Evolutionary conservation across 2,113 vertebrate genomes (phyloP).

Genomic region (Balaenoptera acutorostrata): DNA sequence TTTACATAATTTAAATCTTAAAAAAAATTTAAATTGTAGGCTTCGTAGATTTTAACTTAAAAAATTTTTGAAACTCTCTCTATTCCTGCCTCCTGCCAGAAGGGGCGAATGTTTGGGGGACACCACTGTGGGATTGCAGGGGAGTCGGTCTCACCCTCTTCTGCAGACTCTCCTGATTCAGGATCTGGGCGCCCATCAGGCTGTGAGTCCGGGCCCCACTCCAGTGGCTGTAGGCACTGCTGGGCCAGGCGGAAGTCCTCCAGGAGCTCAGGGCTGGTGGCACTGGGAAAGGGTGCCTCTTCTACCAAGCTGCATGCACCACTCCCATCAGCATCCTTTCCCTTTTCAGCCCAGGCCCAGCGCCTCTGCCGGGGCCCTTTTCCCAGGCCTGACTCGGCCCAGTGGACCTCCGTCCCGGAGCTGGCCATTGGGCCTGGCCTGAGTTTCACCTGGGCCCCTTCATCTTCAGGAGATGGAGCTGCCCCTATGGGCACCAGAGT

Average conservation of each 20-base stretch:
- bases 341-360: slow-evolving; percentile 56
- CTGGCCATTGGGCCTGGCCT: slow-evolving; percentile 67
- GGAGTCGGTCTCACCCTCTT: slow-evolving; percentile 43
- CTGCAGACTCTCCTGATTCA: background rate
- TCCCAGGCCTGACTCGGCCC: slow-evolving; percentile 43
- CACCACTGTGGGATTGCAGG: too few species aligned
- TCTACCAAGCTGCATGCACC: background rate
- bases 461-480: slow-evolving; percentile 40
- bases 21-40: background rate
- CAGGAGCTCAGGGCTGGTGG: slow-evolving; percentile 48
- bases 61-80: background rate
- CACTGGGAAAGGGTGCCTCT: background rate
- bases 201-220: slow-evolving; percentile 51
- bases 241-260: slow-evolving; percentile 53
- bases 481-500: background rate
- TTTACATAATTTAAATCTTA: background rate
- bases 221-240: background rate
- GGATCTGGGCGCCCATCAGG: slow-evolving; percentile 11
- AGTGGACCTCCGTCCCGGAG: slow-evolving; percentile 39
- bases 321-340: background rate
- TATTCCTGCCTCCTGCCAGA: background rate
- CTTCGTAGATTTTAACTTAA: background rate
- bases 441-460: slow-evolving; percentile 66
- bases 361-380: background rate
- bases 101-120: background rate